Evolutionary conservation across 2,797 vertebrate genomes (phyloP).

Genomic region (Melanitta fusca): DNA sequence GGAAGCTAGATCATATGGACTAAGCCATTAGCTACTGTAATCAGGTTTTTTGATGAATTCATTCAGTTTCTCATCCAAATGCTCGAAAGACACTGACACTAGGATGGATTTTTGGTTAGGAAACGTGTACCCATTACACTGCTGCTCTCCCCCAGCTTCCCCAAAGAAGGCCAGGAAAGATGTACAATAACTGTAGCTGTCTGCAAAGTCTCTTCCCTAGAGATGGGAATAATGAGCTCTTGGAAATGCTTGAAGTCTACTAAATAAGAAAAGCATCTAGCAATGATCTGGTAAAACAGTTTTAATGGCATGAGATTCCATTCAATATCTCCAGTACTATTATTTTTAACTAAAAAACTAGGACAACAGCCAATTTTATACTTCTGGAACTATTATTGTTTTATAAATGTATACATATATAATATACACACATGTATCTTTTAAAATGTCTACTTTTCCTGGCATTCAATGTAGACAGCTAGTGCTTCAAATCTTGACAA

Average conservation of each 20-base stretch:
- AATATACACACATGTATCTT: conserved; percentile 8
- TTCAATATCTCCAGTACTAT: conserved; percentile 63
- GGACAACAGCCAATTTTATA: conserved; percentile 52
- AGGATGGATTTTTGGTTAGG: conserved; percentile 4
- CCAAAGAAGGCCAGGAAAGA: conserved; percentile 50
- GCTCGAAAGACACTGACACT: neutral
- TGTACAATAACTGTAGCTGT: conserved; percentile 56
- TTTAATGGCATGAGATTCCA: conserved; percentile 61
- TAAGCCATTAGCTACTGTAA: conserved; percentile 20
- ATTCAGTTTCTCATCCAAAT: conserved; percentile 23
- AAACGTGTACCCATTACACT: conserved; percentile 31
- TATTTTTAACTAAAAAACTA: conserved; percentile 72
- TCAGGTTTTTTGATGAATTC: neutral
- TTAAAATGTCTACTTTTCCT: conserved; percentile 44
- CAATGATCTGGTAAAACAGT: conserved; percentile 64
- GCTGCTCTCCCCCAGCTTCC: conserved; percentile 30
- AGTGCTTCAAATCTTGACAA: conserved; percentile 16
- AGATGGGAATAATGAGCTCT: conserved; percentile 61
- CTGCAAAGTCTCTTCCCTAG: conserved; percentile 50
- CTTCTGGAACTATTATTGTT: conserved; percentile 54
- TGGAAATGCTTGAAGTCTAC: conserved; percentile 69
- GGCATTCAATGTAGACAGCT: neutral
- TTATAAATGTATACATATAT: conserved; percentile 20
- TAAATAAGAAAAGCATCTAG: conserved; percentile 74
- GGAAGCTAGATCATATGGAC: neutral